phyloP scores from a whole-genome alignment of 1,140 invertebrate genomes.

The Halictus rubicundus region DNA sequence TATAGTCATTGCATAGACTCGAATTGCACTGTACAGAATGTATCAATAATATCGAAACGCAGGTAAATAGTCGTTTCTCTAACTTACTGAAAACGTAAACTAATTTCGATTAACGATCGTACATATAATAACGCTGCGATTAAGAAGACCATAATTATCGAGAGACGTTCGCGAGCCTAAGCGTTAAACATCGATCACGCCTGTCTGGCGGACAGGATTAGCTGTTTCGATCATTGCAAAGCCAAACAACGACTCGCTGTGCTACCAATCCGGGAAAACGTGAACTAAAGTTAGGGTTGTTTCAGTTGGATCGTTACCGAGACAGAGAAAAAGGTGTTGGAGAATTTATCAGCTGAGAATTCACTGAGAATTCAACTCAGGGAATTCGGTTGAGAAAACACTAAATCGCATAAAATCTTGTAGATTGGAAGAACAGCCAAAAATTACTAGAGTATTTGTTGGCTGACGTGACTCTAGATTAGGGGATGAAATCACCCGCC shows the following conservation, averaged over 20 bases:
- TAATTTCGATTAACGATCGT: neutral
- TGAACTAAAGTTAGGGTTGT: too few species aligned
- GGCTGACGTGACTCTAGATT: too few species aligned
- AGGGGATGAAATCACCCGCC: too few species aligned
- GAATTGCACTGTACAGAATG: neutral
- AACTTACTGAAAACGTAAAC: neutral
- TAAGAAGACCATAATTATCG: neutral
- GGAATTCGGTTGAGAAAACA: too few species aligned
- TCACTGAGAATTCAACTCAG: too few species aligned
- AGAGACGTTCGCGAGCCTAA: neutral
- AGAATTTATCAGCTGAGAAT: too few species aligned
- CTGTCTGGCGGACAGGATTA: neutral
- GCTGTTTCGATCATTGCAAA: neutral
- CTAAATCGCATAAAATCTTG: too few species aligned
- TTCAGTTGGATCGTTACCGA: too few species aligned
- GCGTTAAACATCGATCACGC: neutral
- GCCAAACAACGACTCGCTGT: neutral
- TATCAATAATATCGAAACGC: neutral
- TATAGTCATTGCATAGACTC: neutral
- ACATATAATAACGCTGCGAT: constrained; percentile 1
- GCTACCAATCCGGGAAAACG: too few species aligned
- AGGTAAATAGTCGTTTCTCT: neutral
- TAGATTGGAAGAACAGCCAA: too few species aligned
- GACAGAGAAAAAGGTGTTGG: too few species aligned
- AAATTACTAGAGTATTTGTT: too few species aligned